Conservation (phyloP, 2,113 vertebrate genomes). For the Thryonomys swinderianus region DNA sequence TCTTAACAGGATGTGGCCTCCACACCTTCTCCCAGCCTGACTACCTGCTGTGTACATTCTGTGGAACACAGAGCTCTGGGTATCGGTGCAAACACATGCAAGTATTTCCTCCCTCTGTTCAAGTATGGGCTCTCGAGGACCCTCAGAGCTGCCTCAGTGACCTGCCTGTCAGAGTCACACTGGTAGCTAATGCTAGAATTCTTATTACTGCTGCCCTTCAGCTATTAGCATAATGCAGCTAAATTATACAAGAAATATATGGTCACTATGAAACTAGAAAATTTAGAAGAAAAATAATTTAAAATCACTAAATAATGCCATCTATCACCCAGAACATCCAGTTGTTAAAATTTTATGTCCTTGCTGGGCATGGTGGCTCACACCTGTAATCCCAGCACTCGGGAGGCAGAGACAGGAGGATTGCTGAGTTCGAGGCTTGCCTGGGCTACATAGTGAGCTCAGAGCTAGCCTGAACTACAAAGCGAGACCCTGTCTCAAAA, state of each 20-base stretch:
- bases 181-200: conserved; percentile 23
- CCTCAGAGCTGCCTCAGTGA: not conserved
- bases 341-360: conserved; percentile 1
- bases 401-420: too few species aligned
- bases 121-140: not conserved
- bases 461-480: too few species aligned
- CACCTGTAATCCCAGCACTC: too few species aligned
- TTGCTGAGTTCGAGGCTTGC: too few species aligned
- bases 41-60: not conserved
- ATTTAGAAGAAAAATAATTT: not conserved
- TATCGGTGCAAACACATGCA: not conserved
- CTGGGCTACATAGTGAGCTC: too few species aligned
- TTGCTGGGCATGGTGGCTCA: too few species aligned
- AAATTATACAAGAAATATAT: not conserved
- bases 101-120: not conserved
- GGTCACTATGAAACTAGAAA: not conserved
- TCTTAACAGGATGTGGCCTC: not conserved
- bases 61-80: not conserved
- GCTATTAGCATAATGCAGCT: not conserved
- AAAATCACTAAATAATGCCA: conserved; percentile 13
- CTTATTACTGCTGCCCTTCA: not conserved
- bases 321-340: not conserved
- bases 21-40: not conserved
- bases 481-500: too few species aligned
- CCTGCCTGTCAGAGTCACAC: not conserved